A percentile compares a stretch with the other conserved stretches of the same genome.
These are phyloP conservation scores for Thysanoteuthis rhombus DNA, from an alignment of 2,888 invertebrate genomes.

Conservation along the genomic window DNA sequence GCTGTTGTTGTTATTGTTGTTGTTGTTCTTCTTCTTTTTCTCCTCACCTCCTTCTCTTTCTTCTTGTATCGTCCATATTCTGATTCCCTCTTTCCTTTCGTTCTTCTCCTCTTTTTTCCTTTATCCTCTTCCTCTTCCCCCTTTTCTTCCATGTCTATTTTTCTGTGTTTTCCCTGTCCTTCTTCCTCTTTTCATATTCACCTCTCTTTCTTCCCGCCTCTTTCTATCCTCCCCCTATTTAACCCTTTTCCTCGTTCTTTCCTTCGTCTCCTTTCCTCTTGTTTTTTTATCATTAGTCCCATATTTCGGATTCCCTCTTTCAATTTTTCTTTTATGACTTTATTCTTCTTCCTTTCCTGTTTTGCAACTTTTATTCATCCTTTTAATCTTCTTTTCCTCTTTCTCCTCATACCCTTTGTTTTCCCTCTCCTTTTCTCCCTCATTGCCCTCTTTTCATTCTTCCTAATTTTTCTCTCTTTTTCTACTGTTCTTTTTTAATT, in stretches of 20 bases:
- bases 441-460: too few species aligned
- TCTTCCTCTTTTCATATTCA: background rate
- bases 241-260: too few species aligned
- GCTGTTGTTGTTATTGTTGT: background rate
- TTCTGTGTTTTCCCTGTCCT: background rate
- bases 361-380: background rate
- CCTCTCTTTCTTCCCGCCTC: background rate
- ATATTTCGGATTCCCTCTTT: too few species aligned
- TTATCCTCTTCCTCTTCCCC: background rate
- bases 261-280: too few species aligned
- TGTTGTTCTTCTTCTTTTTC: background rate
- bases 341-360: too few species aligned
- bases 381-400: background rate
- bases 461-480: too few species aligned
- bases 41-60: background rate
- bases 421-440: background rate
- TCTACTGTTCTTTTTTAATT: too few species aligned
- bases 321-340: too few species aligned
- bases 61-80: too few species aligned
- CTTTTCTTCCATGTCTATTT: background rate
- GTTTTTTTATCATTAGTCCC: too few species aligned
- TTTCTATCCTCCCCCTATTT: background rate
- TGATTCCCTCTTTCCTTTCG: background rate
- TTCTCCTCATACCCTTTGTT: background rate
- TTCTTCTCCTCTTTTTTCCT: background rate